Evolutionary conservation across 2,797 vertebrate genomes (phyloP).

Genomic region (Sebastes taczanowskii): DNA sequence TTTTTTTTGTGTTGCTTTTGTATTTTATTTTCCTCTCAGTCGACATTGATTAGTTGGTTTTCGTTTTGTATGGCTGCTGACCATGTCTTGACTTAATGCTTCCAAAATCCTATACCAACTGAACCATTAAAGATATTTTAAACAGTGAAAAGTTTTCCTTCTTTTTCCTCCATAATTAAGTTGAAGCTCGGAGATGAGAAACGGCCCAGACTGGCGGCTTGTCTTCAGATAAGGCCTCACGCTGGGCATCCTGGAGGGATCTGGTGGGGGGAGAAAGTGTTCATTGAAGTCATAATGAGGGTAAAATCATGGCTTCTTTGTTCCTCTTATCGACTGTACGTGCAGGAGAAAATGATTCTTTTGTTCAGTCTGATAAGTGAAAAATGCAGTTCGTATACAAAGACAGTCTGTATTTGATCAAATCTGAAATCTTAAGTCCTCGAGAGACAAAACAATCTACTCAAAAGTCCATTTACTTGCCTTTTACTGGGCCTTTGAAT

Average conservation of each 20-base stretch:
- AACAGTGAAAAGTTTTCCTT: slow-evolving; percentile 45
- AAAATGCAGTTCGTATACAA: neutral
- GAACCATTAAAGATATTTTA: slow-evolving; percentile 86
- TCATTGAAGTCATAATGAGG: slow-evolving; percentile 24
- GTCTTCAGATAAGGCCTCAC: neutral
- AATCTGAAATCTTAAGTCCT: neutral
- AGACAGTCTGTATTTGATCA: neutral
- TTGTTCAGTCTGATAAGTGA: slow-evolving; percentile 8
- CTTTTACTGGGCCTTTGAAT: neutral
- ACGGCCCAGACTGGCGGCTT: neutral
- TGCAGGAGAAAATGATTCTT: neutral
- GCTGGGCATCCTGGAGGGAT: neutral
- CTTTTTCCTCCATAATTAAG: neutral
- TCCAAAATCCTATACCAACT: slow-evolving; percentile 84
- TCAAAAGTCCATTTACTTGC: neutral
- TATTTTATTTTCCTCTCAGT: slow-evolving; percentile 67
- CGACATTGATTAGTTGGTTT: slow-evolving; percentile 68
- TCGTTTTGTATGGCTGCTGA: slow-evolving; percentile 78
- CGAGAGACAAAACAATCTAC: neutral
- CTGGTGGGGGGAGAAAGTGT: neutral
- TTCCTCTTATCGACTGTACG: neutral
- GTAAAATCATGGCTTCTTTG: slow-evolving; percentile 9
- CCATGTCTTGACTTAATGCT: slow-evolving; percentile 83
- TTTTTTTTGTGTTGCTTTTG: slow-evolving; percentile 52
- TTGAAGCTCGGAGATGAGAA: neutral